A percentile compares a stretch with the other conserved stretches of the same genome.
These are phyloP conservation scores for Rotaria magnacalcarata DNA, from an alignment of 2,888 invertebrate genomes.

Conservation along the genomic window DNA sequence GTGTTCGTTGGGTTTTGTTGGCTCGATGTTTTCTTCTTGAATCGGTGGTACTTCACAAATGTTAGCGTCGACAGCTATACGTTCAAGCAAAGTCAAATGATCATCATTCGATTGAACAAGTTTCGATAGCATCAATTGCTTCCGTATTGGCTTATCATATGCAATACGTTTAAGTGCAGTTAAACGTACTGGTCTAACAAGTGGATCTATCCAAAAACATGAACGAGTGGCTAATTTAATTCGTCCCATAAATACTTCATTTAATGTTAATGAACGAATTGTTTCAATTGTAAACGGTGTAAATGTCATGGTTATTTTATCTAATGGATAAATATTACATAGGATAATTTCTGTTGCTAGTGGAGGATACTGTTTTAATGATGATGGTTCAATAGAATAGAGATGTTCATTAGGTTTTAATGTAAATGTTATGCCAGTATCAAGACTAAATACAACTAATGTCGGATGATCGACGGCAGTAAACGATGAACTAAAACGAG, in stretches of 20 bases:
- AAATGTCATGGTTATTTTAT: slow-evolving; percentile 20
- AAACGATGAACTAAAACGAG: background rate
- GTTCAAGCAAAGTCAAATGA: slow-evolving; percentile 10
- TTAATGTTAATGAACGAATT: background rate
- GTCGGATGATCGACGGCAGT: background rate
- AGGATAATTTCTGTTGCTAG: slow-evolving; percentile 27
- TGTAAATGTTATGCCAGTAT: slow-evolving; percentile 22
- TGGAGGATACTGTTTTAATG: slow-evolving; percentile 29
- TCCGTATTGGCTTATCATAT: slow-evolving; percentile 33
- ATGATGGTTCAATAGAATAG: slow-evolving; percentile 14
- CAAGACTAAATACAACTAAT: background rate
- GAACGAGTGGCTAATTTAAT: slow-evolving; percentile 33
- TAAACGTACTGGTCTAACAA: slow-evolving; percentile 26
- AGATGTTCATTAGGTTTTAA: slow-evolving; percentile 1
- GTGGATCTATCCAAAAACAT: slow-evolving; percentile 25
- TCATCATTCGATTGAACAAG: slow-evolving; percentile 18
- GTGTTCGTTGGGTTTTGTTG: background rate
- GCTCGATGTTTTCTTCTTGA: background rate
- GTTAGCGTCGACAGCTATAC: background rate
- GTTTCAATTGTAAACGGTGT: slow-evolving; percentile 32
- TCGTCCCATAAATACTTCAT: slow-evolving; percentile 15
- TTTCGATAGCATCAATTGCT: background rate
- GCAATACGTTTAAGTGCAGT: slow-evolving; percentile 9
- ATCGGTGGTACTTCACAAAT: background rate
- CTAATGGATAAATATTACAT: slow-evolving; percentile 32